A percentile compares a stretch with the other conserved stretches of the same genome.
phyloP scores from a whole-genome alignment of 2,888 invertebrate genomes.

The Entomobrya proxima region DNA sequence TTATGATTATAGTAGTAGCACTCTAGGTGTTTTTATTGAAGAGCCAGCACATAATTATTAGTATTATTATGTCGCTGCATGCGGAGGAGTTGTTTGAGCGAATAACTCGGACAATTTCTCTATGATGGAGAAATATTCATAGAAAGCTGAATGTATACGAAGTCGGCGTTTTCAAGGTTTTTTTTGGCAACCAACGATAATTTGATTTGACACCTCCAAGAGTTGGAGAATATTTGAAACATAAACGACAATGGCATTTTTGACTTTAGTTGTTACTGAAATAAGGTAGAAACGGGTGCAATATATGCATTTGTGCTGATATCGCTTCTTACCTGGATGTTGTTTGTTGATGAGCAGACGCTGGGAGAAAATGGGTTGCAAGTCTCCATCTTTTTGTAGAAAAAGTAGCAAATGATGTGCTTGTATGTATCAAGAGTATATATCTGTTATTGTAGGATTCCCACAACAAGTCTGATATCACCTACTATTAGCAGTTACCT shows the following conservation, averaged over 20 bases:
- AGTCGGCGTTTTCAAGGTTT: conserved; percentile 23
- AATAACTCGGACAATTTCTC: not conserved
- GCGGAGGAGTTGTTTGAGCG: conserved; percentile 4
- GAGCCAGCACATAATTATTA: conserved; percentile 18
- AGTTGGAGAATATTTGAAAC: not conserved
- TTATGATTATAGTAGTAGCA: not conserved
- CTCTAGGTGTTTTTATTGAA: not conserved
- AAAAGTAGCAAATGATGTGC: not conserved
- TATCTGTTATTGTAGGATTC: not conserved
- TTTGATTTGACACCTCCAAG: conserved; percentile 39
- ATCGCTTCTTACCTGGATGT: conserved; percentile 47
- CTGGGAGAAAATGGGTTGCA: conserved; percentile 33
- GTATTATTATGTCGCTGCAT: conserved; percentile 5
- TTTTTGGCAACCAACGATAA: conserved; percentile 30
- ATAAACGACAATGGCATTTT: not conserved
- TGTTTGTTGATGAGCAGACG: conserved; percentile 47
- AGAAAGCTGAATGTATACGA: not conserved
- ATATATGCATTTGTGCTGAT: not conserved
- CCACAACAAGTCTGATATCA: conserved; percentile 26
- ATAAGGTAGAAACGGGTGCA: not conserved
- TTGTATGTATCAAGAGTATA: not conserved
- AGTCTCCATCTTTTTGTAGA: conserved; percentile 40
- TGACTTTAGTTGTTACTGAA: not conserved
- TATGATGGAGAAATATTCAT: not conserved
- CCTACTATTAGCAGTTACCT: conserved; percentile 14